These are phyloP conservation scores for Fopius arisanus DNA, from an alignment of 1,140 invertebrate genomes.

Conservation along the genomic window DNA sequence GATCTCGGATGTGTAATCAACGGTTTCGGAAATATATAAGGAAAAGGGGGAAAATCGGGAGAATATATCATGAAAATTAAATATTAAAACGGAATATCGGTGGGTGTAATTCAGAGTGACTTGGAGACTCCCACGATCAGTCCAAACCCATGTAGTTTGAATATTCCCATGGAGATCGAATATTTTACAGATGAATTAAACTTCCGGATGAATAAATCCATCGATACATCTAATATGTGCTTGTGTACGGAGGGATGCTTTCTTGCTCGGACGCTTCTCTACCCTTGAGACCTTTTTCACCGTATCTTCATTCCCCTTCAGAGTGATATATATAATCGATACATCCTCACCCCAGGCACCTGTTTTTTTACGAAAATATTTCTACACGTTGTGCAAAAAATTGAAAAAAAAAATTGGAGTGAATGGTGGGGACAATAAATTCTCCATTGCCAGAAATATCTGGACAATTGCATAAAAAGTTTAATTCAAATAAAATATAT, in stretches of 20 bases:
- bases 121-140: not conserved
- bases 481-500: too few species aligned
- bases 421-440: not conserved
- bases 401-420: too few species aligned
- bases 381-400: not conserved
- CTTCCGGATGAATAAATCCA: slow-evolving; percentile 10
- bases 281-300: slow-evolving; percentile 1
- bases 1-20: too few species aligned
- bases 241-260: not conserved
- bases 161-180: slow-evolving; percentile 8
- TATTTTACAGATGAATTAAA: slow-evolving; percentile 20
- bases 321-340: slow-evolving; percentile 6
- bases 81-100: not conserved
- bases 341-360: not conserved
- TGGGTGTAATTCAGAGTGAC: not conserved
- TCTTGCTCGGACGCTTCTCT: not conserved
- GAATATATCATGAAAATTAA: too few species aligned
- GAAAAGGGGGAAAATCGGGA: too few species aligned
- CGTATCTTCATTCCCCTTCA: not conserved
- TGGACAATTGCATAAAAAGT: too few species aligned
- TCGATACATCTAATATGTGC: slow-evolving; percentile 19
- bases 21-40: too few species aligned
- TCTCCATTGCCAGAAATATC: too few species aligned
- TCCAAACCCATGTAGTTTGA: not conserved
- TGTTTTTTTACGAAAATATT: not conserved